Evolutionary conservation across 2,888 invertebrate species (phyloP), one percentile per base, ranked within the genome.

Genomic region (Falcaria lacertinaria): DNA sequence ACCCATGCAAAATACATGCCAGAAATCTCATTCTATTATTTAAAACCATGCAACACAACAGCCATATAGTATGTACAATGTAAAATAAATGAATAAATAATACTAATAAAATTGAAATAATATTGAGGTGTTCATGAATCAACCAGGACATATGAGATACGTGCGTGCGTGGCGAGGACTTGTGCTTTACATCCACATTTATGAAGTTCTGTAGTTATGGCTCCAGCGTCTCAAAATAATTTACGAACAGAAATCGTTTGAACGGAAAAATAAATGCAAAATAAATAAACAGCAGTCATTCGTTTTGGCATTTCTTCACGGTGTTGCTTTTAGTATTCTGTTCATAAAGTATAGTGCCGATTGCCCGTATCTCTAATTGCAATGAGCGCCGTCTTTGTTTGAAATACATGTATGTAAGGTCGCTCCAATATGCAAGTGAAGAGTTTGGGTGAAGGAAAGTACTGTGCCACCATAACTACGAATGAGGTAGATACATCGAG

Each of bases 401-500:
- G 7, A 8, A 19, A 34, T 8, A 33, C 15, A 35, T 40, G 41
- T 43, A 48, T 45, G 47, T 52, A 60, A 54, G 19, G 19, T 5
- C 17, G 36, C 22, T 22, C 37, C 17, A 16, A 17, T 17, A 16
- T 64, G 68, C 67, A 66, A 63, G 56, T 57, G 65, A 65, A 61
- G 54, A 57, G 58, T 60, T 46, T 43, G 48, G 47, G 41, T 48
- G 52, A 39, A 42, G 43, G 45, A 44, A 50, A 48, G 50, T 52
- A 63, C 60, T 63, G 59, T 49, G 62, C 65, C 70, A 81, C 87
- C 87, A 86, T 84, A 87, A 87, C 87, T 82, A 83, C 80, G 45
- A 42, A 54, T 57, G 60, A 59, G 54, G 64, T 70, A 61, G 65
- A 57, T 57, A 68, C 63, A 72, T 70, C 69, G 75, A 76, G 74